Conservation (phyloP, 2,797 vertebrate species). For the Lithobates pipiens region DNA sequence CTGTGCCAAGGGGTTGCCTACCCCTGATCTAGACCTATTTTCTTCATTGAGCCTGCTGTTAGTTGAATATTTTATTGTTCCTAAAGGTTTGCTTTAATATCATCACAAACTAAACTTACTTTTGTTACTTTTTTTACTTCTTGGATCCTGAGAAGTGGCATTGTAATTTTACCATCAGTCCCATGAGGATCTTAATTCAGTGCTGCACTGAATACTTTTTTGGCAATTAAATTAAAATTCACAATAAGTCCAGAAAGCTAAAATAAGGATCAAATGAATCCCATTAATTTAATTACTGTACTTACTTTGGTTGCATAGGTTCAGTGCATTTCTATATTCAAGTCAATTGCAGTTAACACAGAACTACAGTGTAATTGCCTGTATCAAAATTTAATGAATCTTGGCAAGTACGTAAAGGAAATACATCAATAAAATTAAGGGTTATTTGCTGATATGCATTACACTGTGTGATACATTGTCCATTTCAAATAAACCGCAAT, state of each 20-base stretch:
- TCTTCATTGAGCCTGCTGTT: too few relatives aligned
- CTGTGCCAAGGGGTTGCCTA: too few relatives aligned
- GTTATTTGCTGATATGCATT: conserved; percentile 13
- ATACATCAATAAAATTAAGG: conserved; percentile 37
- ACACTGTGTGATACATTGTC: not conserved
- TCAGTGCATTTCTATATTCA: conserved; percentile 38
- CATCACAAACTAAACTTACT: too few relatives aligned
- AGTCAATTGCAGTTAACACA: conserved; percentile 47
- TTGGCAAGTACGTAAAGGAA: conserved; percentile 36
- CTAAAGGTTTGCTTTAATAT: too few relatives aligned
- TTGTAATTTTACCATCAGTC: not conserved
- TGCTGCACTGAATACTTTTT: not conserved
- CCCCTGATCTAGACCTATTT: too few relatives aligned
- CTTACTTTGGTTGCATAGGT: conserved; percentile 35
- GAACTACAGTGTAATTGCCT: conserved; percentile 44
- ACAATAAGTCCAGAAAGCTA: conserved; percentile 21
- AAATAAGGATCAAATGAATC: conserved; percentile 37
- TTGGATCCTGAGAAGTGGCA: not conserved
- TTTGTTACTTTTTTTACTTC: not conserved
- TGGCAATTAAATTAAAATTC: conserved; percentile 23
- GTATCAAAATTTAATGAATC: conserved; percentile 52
- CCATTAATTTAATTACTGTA: conserved; percentile 54
- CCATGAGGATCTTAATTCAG: not conserved
- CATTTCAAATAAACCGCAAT: not conserved
- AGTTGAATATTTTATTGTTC: too few relatives aligned